phyloP scores from a whole-genome alignment of 2,113 vertebrate species.

The Chionodraco myersi region DNA sequence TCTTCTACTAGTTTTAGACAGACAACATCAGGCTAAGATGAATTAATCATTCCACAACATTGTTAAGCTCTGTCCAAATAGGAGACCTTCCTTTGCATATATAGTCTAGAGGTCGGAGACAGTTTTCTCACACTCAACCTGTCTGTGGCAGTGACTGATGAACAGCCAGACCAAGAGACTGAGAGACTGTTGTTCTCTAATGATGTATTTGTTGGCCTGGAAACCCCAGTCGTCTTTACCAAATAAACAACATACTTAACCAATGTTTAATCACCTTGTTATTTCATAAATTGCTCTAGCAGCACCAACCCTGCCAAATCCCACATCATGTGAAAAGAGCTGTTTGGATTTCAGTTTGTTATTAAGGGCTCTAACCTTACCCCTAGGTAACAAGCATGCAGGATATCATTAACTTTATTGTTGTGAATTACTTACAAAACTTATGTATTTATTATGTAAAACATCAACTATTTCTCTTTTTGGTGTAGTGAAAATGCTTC shows the following conservation, averaged over 20 bases:
- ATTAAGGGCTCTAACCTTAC: background rate
- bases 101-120: background rate
- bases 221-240: background rate
- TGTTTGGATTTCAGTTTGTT: background rate
- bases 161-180: background rate
- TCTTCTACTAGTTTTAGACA: background rate
- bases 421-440: background rate
- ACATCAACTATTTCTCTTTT: background rate
- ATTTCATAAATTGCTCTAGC: background rate
- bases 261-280: background rate
- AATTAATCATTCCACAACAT: slow-evolving; percentile 9
- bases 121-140: slow-evolving; percentile 9
- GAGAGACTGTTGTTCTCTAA: background rate
- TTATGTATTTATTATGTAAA: background rate
- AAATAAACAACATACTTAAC: background rate
- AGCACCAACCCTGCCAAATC: background rate
- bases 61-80: slow-evolving; percentile 7
- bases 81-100: slow-evolving; percentile 10
- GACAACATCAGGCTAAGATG: slow-evolving; percentile 1
- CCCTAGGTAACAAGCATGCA: background rate
- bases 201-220: background rate
- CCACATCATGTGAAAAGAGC: background rate
- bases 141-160: slow-evolving; percentile 37
- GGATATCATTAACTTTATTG: background rate
- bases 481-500: slow-evolving; percentile 1